These are phyloP conservation scores for Ectemnius lituratus DNA, from an alignment of 2,888 invertebrate genomes.

Conservation along the genomic window DNA sequence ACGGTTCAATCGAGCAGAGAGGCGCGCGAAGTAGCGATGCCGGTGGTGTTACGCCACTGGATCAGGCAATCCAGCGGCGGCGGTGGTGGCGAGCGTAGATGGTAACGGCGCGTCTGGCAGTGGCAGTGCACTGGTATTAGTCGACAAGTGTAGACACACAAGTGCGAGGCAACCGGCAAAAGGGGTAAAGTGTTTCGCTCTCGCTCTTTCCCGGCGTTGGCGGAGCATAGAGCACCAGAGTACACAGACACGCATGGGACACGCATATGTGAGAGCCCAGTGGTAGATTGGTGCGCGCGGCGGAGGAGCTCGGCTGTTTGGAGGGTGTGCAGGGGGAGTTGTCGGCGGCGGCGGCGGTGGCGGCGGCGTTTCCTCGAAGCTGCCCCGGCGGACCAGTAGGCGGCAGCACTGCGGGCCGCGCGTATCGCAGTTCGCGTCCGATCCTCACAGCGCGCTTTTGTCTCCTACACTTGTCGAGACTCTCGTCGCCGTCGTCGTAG, in stretches of 20 bases:
- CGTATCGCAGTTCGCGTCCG: conserved; percentile 73
- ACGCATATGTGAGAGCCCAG: too few relatives aligned
- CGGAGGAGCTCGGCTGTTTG: neutral
- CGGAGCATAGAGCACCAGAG: too few relatives aligned
- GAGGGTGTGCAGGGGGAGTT: conserved; percentile 51
- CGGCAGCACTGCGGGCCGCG: conserved; percentile 77
- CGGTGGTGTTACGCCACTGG: neutral
- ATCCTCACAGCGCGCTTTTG: conserved; percentile 59
- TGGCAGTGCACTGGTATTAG: conserved; percentile 1
- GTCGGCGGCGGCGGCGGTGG: conserved; percentile 78
- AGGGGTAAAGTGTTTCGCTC: too few relatives aligned
- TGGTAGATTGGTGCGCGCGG: conserved; percentile 3
- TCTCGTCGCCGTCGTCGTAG: conserved; percentile 21
- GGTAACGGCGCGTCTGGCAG: conserved; percentile 2
- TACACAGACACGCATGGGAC: too few relatives aligned
- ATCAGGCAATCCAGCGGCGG: neutral
- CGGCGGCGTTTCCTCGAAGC: conserved; percentile 62
- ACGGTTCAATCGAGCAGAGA: neutral
- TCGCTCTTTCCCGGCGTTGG: too few relatives aligned
- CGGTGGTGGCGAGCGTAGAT: neutral
- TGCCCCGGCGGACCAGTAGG: conserved; percentile 71
- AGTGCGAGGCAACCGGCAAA: conserved; percentile 43
- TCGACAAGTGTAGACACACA: conserved; percentile 8
- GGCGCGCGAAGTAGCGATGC: neutral
- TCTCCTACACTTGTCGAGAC: conserved; percentile 55